phyloP scores from a whole-genome alignment of 2,797 vertebrate genomes.

The Artibeus jamaicensis region DNA sequence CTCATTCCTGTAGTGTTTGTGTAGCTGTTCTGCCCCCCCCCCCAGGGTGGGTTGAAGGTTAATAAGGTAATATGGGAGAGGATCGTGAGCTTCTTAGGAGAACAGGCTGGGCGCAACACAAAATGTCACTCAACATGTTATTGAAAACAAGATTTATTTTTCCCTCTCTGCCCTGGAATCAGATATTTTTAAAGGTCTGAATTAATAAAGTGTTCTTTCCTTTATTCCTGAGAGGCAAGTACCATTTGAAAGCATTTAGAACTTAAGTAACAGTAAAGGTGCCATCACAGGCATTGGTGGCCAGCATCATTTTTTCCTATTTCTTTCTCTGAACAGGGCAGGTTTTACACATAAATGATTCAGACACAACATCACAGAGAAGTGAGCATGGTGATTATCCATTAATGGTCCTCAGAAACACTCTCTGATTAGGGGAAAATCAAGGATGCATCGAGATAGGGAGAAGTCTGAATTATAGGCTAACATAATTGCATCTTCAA shows the following conservation, averaged over 20 bases:
- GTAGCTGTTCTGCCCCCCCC: background rate
- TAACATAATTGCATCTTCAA: background rate
- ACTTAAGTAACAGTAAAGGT: background rate
- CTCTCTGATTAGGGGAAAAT: background rate
- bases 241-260: background rate
- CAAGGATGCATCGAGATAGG: background rate
- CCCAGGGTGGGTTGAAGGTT: background rate
- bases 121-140: constrained; percentile 31
- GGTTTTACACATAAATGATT: background rate
- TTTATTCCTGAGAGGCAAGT: background rate
- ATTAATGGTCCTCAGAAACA: background rate
- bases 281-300: background rate
- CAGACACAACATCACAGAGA: background rate
- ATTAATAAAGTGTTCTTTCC: background rate
- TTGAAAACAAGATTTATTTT: constrained; percentile 35
- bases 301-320: background rate
- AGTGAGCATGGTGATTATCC: background rate
- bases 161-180: background rate
- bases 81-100: constrained; percentile 18
- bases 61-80: background rate
- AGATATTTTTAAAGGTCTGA: background rate
- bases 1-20: background rate
- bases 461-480: background rate
- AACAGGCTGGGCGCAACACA: background rate
- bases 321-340: background rate